A percentile compares a stretch with the other conserved stretches of the same genome.
Conservation (phyloP, 2,888 invertebrate species). For the Aquatica leii region DNA sequence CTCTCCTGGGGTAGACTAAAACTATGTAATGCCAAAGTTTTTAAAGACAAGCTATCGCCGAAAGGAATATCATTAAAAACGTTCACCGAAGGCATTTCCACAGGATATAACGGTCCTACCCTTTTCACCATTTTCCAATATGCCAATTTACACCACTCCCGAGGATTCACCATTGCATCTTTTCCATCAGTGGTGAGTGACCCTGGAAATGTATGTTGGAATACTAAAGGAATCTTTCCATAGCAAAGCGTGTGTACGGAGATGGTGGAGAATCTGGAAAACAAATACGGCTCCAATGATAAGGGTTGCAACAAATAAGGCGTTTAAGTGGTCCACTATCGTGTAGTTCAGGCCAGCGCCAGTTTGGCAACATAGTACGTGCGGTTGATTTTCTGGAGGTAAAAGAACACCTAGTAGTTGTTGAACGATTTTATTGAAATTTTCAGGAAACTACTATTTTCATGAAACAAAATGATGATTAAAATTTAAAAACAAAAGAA, state of each 20-base stretch:
- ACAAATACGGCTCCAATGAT: slow-evolving; percentile 88
- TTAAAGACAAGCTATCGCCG: slow-evolving; percentile 72
- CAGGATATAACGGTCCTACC: slow-evolving; percentile 83
- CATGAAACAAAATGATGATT: too few relatives aligned
- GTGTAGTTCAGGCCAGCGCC: slow-evolving; percentile 83
- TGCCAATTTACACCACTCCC: slow-evolving; percentile 86
- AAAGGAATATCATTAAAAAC: slow-evolving; percentile 77
- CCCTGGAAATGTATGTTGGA: slow-evolving; percentile 72
- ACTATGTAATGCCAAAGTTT: slow-evolving; percentile 55
- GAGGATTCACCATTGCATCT: slow-evolving; percentile 63
- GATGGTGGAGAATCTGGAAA: slow-evolving; percentile 87
- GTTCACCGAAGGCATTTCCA: slow-evolving; percentile 78
- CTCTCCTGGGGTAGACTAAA: slow-evolving; percentile 59
- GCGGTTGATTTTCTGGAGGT: slow-evolving; percentile 64
- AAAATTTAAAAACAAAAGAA: too few relatives aligned
- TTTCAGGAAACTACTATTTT: too few relatives aligned
- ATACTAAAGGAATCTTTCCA: slow-evolving; percentile 67
- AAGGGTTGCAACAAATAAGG: slow-evolving; percentile 88
- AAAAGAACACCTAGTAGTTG: slow-evolving; percentile 71
- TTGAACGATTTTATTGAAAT: too few relatives aligned
- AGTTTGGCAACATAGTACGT: slow-evolving; percentile 80
- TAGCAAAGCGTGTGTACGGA: slow-evolving; percentile 80
- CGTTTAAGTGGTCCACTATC: slow-evolving; percentile 71
- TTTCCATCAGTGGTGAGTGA: slow-evolving; percentile 86
- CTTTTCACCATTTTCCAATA: slow-evolving; percentile 89